Base-by-base conservation (phyloP, 1,140 invertebrate genomes). In the Planococcus citri region DNA sequence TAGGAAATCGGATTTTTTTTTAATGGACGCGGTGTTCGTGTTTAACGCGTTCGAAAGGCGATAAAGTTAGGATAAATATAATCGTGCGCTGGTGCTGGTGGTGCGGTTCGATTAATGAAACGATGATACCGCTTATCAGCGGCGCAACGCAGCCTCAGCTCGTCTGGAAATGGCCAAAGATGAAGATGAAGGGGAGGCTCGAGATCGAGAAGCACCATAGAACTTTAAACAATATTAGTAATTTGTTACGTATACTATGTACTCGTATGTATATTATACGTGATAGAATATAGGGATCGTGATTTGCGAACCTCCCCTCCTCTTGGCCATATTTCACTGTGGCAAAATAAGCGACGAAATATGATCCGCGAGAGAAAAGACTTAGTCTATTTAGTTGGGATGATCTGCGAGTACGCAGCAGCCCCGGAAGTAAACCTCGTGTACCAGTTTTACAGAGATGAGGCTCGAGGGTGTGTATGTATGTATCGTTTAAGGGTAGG, bases 151-250 rank as follows among this genome's bases (percentile, higher is more conserved):
- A n/a, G n/a, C n/a, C n/a, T n/a, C n/a, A n/a, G n/a, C n/a, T n/a
- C n/a, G n/a, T n/a, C n/a, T n/a, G n/a, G n/a, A n/a, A n/a, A n/a
- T n/a, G n/a, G n/a, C n/a, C n/a, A n/a, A n/a, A n/a, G n/a, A n/a
- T n/a, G n/a, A n/a, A n/a, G n/a, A n/a, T n/a, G n/a, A n/a, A n/a
- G n/a, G n/a, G n/a, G n/a, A n/a, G 57, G n/a, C n/a, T 8, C 33
- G 33, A 14, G 33, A 14, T 37, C 33, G 33, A n/a, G n/a, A n/a
- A n/a, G n/a, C n/a, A n/a, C n/a, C n/a, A n/a, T n/a, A 33, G 51
- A 58, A 58, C 25, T 10, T 64, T 64, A 64, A 64, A 64, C 60
- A 64, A 64, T 64, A 64, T 64, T 27, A 27, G 25, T 64, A 21
- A 64, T 64, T 64, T 64, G 60, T 58, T 20, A 58, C 17, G 51